phyloP scores from a whole-genome alignment of 2,888 invertebrate genomes.

The Drosophila gaucha region DNA sequence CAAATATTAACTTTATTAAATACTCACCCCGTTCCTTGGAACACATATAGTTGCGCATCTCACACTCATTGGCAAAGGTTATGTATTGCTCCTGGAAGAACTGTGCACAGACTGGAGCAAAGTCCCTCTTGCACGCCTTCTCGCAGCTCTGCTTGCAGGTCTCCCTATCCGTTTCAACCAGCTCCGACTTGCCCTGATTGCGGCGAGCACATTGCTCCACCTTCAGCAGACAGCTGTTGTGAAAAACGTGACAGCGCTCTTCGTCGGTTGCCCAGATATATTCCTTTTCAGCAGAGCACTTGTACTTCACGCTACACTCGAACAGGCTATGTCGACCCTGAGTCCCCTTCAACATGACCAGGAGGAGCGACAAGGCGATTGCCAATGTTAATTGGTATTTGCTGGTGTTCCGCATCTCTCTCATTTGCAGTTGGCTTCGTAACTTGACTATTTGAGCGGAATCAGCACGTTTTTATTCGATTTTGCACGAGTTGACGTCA shows the following conservation, averaged over 20 bases:
- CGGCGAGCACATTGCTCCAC: conserved; percentile 27
- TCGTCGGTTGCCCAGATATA: conserved; percentile 43
- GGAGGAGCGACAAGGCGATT: conserved; percentile 1
- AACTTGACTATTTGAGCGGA: not conserved
- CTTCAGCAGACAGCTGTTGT: conserved; percentile 15
- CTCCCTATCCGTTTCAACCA: conserved; percentile 12
- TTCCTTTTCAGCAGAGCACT: conserved; percentile 16
- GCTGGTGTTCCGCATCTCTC: conserved; percentile 9
- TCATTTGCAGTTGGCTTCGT: not conserved
- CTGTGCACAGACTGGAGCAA: conserved; percentile 30
- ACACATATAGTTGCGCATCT: conserved; percentile 28
- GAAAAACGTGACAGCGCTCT: conserved; percentile 29
- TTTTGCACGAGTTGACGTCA: conserved; percentile 2
- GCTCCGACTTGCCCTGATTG: conserved; percentile 4
- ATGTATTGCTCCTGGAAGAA: conserved; percentile 28
- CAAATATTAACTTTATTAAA: no score
- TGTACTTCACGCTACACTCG: conserved; percentile 16
- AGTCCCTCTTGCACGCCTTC: not conserved
- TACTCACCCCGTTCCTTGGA: conserved; percentile 12
- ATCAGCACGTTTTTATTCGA: conserved; percentile 21
- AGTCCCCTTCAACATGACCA: not conserved
- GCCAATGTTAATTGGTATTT: not conserved
- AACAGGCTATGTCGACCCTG: conserved; percentile 2
- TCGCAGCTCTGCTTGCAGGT: conserved; percentile 23
- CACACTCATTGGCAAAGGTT: conserved; percentile 33